phyloP scores from a whole-genome alignment of 2,888 invertebrate species.

The Amiota minor region DNA sequence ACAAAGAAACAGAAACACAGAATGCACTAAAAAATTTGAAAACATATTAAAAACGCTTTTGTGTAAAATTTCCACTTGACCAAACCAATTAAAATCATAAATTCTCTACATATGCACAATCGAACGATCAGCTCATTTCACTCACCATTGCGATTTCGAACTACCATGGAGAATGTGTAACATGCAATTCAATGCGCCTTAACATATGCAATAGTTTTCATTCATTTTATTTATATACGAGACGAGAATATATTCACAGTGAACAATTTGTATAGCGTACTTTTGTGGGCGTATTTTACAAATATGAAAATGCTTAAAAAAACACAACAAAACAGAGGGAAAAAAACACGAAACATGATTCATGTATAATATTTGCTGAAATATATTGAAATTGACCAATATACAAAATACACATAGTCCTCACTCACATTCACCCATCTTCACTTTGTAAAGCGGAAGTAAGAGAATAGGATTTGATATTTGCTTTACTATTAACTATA shows the following conservation, averaged over 20 bases:
- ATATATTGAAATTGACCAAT: too few relatives aligned
- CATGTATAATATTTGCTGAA: too few relatives aligned
- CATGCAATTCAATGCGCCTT: constrained; percentile 8
- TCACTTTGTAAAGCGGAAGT: too few relatives aligned
- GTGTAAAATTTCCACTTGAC: constrained; percentile 58
- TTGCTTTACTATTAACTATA: background rate
- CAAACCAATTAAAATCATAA: constrained; percentile 65
- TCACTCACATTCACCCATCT: too few relatives aligned
- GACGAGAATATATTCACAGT: background rate
- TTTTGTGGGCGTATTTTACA: constrained; percentile 1
- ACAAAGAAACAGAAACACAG: background rate
- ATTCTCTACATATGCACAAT: constrained; percentile 42
- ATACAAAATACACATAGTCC: too few relatives aligned
- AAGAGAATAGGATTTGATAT: background rate
- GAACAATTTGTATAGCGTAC: background rate
- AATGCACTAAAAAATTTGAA: constrained; percentile 21
- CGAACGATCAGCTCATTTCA: background rate
- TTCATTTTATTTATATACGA: background rate
- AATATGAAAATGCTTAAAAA: constrained; percentile 1
- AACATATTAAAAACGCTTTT: constrained; percentile 19
- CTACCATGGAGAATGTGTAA: background rate
- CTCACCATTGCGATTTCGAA: too few relatives aligned
- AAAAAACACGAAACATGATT: background rate
- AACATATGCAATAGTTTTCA: constrained; percentile 23
- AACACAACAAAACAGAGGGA: background rate